These are phyloP conservation scores for Alitta virens DNA, from an alignment of 2,888 invertebrate species.

Conservation along the genomic window DNA sequence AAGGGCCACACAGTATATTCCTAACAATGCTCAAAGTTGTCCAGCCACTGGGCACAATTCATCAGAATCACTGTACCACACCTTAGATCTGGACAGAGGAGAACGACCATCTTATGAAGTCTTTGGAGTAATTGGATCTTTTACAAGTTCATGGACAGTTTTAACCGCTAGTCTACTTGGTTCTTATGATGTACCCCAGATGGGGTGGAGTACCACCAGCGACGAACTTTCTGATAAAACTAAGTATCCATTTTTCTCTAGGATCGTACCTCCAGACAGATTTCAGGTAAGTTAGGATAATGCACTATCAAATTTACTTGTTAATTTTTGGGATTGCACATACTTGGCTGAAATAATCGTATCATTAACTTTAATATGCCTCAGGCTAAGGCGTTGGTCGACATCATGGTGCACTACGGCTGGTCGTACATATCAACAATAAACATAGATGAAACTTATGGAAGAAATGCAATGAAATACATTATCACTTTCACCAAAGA, in stretches of 20 bases:
- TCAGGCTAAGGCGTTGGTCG: background rate
- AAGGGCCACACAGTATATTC: too few species aligned
- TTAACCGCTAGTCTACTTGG: background rate
- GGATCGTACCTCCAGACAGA: background rate
- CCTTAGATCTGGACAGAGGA: background rate
- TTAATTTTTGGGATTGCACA: too few species aligned
- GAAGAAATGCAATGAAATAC: background rate
- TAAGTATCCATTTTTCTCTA: background rate
- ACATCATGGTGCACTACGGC: background rate
- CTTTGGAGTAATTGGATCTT: background rate
- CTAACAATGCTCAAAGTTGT: too few species aligned
- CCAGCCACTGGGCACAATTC: too few species aligned
- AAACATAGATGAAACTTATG: background rate
- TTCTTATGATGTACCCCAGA: background rate
- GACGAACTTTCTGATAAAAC: background rate
- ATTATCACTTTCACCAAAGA: background rate
- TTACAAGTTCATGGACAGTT: background rate
- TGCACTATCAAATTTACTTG: too few species aligned
- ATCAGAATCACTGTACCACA: too few species aligned
- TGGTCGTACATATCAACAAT: slow-evolving; percentile 1
- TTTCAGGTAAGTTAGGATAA: too few species aligned
- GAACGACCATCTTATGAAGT: background rate
- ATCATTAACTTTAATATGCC: background rate
- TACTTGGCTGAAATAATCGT: too few species aligned
- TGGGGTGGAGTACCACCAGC: background rate